These are phyloP conservation scores for Arnoldichthys spilopterus DNA, from an alignment of 2,797 vertebrate genomes.

Conservation along the genomic window DNA sequence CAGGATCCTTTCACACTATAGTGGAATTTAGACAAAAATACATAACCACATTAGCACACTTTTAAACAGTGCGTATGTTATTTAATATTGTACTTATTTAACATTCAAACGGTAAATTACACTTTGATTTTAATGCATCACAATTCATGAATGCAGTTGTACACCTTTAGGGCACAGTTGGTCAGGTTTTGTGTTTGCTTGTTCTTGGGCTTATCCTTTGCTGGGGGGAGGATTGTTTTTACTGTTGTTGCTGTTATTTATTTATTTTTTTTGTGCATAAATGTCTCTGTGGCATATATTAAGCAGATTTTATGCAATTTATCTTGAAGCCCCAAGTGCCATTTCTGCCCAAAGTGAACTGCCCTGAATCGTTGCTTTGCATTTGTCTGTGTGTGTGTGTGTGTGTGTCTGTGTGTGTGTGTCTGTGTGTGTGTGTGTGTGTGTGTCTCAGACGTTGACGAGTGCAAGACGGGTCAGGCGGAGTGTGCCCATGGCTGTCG, in stretches of 20 bases:
- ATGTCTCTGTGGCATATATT: conserved; percentile 3
- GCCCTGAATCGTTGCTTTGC: not conserved
- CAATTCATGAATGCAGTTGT: not conserved
- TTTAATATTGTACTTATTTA: too few species aligned
- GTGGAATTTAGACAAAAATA: too few species aligned
- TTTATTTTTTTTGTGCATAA: not conserved
- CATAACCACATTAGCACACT: too few species aligned
- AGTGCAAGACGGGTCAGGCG: conserved; percentile 79
- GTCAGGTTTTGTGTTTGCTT: not conserved
- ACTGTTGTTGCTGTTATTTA: not conserved
- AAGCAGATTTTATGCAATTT: not conserved
- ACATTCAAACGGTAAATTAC: too few species aligned
- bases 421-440: conserved; percentile 42
- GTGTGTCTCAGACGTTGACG: conserved; percentile 83
- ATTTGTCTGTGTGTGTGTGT: conserved; percentile 18
- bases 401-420: conserved; percentile 22
- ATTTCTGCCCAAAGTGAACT: not conserved
- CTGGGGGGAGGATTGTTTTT: not conserved
- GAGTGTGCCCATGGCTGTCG: conserved; percentile 88
- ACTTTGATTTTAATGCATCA: too few species aligned
- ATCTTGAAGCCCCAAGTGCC: not conserved
- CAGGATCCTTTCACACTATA: too few species aligned
- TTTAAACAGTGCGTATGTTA: too few species aligned
- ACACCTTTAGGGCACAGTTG: not conserved
- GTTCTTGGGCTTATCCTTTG: not conserved